Percentiles rank a stretch among this genome's conserved stretches.
Evolutionary conservation across 2,113 vertebrate genomes (phyloP).

Genomic region (Coregonus clupeaformis): DNA sequence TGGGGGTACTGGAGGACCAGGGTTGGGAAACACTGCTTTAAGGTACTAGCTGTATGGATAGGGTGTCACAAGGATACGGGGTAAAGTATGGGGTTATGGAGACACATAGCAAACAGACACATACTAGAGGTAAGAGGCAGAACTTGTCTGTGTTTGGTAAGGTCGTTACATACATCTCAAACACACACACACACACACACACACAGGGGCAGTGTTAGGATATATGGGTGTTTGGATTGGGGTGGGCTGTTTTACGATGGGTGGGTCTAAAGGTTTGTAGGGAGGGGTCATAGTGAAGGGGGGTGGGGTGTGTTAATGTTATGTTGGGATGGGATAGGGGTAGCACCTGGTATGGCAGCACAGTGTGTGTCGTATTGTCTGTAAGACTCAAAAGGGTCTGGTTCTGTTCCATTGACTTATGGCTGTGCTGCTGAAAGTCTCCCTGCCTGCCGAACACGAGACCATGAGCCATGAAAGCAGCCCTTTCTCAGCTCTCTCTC

Average conservation of each 20-base stretch:
- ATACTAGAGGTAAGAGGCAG: background rate
- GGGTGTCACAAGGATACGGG: background rate
- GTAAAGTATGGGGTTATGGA: background rate
- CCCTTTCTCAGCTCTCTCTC: background rate
- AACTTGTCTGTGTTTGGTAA: too few species aligned
- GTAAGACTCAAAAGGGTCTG: background rate
- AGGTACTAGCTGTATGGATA: background rate
- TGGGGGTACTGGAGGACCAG: too few species aligned
- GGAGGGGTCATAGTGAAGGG: background rate
- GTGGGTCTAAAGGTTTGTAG: background rate
- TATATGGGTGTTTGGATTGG: background rate
- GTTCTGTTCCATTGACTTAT: background rate
- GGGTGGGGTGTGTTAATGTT: background rate
- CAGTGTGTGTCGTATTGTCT: too few species aligned
- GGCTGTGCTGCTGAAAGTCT: background rate
- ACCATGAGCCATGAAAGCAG: conserved; percentile 3
- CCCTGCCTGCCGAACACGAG: background rate
- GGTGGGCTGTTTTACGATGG: background rate
- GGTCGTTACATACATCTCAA: background rate
- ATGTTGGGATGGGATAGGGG: background rate
- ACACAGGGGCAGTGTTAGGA: background rate
- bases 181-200: background rate
- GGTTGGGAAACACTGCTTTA: background rate
- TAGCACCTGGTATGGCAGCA: background rate
- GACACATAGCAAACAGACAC: background rate